Conservation (phyloP, 2,797 vertebrate species). For the Cynopterus sphinx region DNA sequence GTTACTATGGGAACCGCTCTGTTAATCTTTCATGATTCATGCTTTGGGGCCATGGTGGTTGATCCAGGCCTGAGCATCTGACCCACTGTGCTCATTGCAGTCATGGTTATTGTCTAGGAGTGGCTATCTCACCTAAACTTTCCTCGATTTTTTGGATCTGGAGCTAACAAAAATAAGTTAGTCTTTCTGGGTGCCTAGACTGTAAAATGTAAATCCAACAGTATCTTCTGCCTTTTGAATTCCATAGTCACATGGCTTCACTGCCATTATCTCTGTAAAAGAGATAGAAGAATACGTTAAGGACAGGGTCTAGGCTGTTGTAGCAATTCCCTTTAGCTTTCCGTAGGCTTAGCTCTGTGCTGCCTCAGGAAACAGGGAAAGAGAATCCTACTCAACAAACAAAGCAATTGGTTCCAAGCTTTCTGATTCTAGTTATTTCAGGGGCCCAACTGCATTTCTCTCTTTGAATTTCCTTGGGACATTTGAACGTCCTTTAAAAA, state of each 20-base stretch:
- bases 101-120: neutral
- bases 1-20: neutral
- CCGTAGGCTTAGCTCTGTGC: neutral
- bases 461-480: neutral
- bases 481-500: neutral
- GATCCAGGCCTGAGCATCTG: too few relatives aligned
- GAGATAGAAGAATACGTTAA: neutral
- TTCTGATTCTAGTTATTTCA: neutral
- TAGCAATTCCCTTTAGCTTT: neutral
- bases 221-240: neutral
- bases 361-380: neutral
- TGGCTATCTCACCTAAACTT: neutral
- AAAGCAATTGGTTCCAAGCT: neutral
- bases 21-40: neutral
- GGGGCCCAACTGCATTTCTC: neutral
- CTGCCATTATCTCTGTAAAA: neutral
- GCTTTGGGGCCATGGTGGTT: neutral
- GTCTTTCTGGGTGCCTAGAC: neutral
- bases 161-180: neutral
- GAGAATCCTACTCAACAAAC: neutral
- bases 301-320: neutral
- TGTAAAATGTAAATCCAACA: neutral
- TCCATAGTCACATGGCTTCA: neutral
- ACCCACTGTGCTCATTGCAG: neutral
- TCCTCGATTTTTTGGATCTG: neutral